Conservation (phyloP, 2,797 vertebrate species). For the Austrolebias charrua region DNA sequence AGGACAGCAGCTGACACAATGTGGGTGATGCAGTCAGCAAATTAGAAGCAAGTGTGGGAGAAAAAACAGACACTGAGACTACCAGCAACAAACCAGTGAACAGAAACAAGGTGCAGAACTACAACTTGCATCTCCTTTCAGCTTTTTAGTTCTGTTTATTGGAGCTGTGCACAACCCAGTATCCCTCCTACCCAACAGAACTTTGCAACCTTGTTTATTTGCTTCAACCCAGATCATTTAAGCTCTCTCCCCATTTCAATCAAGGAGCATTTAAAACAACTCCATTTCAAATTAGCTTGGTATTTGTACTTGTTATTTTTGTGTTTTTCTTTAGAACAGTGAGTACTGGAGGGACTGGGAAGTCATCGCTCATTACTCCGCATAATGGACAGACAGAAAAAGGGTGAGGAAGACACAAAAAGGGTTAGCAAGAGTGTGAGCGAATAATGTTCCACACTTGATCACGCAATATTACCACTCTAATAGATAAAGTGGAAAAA, state of each 20-base stretch:
- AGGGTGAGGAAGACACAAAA: slow-evolving; percentile 9
- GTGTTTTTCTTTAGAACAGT: slow-evolving; percentile 45
- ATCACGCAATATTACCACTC: slow-evolving; percentile 74
- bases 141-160: too few species aligned
- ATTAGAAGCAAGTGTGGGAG: background rate
- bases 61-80: background rate
- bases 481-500: slow-evolving; percentile 76
- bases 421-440: slow-evolving; percentile 46
- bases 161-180: too few species aligned
- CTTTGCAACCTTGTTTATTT: too few species aligned
- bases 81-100: background rate
- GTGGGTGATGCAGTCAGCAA: too few species aligned
- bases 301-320: background rate
- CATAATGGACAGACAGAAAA: slow-evolving; percentile 63
- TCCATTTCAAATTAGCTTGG: too few species aligned
- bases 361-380: slow-evolving; percentile 65
- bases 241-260: too few species aligned
- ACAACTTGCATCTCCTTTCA: too few species aligned
- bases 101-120: too few species aligned
- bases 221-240: too few species aligned
- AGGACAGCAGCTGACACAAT: background rate
- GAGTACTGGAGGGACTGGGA: slow-evolving; percentile 48
- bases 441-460: slow-evolving; percentile 62
- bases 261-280: too few species aligned
- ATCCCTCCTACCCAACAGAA: too few species aligned